These are phyloP conservation scores for Megamerina dolium DNA, from an alignment of 2,888 invertebrate genomes.

Conservation along the genomic window DNA sequence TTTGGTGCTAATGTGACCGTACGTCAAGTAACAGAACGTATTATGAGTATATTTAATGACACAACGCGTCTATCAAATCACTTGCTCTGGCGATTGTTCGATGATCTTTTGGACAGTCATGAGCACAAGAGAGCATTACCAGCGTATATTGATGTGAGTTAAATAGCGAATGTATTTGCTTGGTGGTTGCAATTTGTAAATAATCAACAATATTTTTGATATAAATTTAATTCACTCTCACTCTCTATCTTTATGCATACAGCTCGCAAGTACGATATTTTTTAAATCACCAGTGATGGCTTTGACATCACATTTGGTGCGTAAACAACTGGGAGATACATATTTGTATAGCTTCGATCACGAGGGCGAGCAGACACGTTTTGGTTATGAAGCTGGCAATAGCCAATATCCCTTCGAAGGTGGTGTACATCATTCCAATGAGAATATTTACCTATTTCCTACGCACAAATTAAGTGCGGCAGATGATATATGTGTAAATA, in stretches of 20 bases:
- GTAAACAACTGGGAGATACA: slow-evolving; percentile 34
- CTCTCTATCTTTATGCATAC: neutral
- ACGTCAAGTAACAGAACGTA: slow-evolving; percentile 27
- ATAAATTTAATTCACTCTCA: neutral
- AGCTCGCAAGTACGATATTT: slow-evolving; percentile 32
- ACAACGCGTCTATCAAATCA: slow-evolving; percentile 33
- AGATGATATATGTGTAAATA: slow-evolving; percentile 48
- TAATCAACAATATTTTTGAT: neutral
- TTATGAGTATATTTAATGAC: slow-evolving; percentile 28
- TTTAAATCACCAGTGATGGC: slow-evolving; percentile 51
- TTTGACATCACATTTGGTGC: slow-evolving; percentile 35
- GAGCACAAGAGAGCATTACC: slow-evolving; percentile 49
- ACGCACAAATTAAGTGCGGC: slow-evolving; percentile 36
- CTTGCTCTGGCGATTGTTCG: slow-evolving; percentile 44
- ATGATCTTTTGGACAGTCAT: slow-evolving; percentile 38
- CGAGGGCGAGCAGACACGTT: slow-evolving; percentile 46
- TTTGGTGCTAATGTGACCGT: slow-evolving; percentile 28
- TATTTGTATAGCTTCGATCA: slow-evolving; percentile 53
- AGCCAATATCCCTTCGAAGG: slow-evolving; percentile 50
- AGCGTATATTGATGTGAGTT: slow-evolving; percentile 51
- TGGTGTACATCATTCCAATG: slow-evolving; percentile 57
- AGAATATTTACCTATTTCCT: slow-evolving; percentile 56
- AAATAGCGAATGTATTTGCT: too few relatives aligned
- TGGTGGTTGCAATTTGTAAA: too few relatives aligned
- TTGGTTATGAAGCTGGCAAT: slow-evolving; percentile 48